Base-by-base conservation (phyloP, 2,888 invertebrate genomes). In the Lithophane socia region DNA sequence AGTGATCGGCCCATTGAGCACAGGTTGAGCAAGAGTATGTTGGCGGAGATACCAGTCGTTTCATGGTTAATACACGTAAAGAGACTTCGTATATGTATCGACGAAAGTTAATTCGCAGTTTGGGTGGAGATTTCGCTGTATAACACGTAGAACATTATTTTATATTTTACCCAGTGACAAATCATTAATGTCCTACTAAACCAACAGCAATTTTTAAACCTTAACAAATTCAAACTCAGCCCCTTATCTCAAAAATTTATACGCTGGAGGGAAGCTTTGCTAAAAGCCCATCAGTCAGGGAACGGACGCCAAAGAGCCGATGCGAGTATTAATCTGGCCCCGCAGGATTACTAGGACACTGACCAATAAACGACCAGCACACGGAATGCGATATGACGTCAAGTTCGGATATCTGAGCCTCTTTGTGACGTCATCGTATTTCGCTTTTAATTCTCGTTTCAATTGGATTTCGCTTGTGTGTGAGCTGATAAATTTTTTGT, bases 371-470 rank as follows among this genome's bases (percentile, higher is more conserved):
- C 86, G 65, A 52, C n/a, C 58, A 69, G 54, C 75, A 79, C 82
- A 84, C 66, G 37, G 85, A 82, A 88, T 88, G 61, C 42, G 86
- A 77, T 75, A 82, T 85, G 79, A 87, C 77, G 82, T 71, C 71
- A 78, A 66, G 52, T 49, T 29, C 63, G 56, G 77, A 78, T 79
- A 84, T 61, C 66, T 70, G 72, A 85, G 71, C 77, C 75, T 68
- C 83, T 85, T 85, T 87, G 86, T 82, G 73, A 75, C 60, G 69
- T 65, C 65, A 67, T 44, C 65, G 64, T 69, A 74, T 75, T 75
- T 49, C 29, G 49, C 60, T 75, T 73, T 75, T 81, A 42, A 60
- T 77, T 78, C 44, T 49, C 67, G n/a, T 63, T 80, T 66, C 54
- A 73, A 71, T 47, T 74, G 42, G 60, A 44, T 66, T 75, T 61